These are phyloP conservation scores for Carettochelys insculpta DNA, from an alignment of 2,113 vertebrate species.

Conservation along the genomic window DNA sequence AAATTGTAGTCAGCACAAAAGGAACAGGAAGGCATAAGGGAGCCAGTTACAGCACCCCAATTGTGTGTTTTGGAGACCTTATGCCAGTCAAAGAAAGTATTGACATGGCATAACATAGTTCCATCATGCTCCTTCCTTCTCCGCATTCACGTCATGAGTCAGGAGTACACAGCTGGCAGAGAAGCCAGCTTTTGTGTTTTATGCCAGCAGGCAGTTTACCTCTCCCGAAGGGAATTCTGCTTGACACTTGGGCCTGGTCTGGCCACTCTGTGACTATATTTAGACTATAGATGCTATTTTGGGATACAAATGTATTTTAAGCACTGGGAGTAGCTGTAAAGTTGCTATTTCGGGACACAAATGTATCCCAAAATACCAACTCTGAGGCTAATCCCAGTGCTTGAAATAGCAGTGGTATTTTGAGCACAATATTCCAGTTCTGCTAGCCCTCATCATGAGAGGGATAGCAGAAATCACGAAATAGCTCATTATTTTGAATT, in stretches of 20 bases:
- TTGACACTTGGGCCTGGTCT: not conserved
- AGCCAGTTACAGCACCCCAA: not conserved
- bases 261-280: no score
- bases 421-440: no score
- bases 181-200: not conserved
- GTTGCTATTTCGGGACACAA: no score
- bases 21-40: not conserved
- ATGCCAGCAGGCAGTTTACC: not conserved
- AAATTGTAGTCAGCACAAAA: not conserved
- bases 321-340: no score
- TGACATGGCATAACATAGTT: not conserved
- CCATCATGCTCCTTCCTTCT: not conserved
- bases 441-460: no score
- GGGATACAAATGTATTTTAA: no score
- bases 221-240: not conserved
- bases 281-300: no score
- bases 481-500: no score
- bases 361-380: no score
- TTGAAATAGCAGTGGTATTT: no score
- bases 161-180: not conserved
- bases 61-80: not conserved
- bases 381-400: no score
- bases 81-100: not conserved
- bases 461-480: no score
- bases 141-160: not conserved